Percentiles rank a stretch among this genome's conserved stretches.
Evolutionary conservation across 2,888 invertebrate species (phyloP).

Genomic region (Tethea ocularis): DNA sequence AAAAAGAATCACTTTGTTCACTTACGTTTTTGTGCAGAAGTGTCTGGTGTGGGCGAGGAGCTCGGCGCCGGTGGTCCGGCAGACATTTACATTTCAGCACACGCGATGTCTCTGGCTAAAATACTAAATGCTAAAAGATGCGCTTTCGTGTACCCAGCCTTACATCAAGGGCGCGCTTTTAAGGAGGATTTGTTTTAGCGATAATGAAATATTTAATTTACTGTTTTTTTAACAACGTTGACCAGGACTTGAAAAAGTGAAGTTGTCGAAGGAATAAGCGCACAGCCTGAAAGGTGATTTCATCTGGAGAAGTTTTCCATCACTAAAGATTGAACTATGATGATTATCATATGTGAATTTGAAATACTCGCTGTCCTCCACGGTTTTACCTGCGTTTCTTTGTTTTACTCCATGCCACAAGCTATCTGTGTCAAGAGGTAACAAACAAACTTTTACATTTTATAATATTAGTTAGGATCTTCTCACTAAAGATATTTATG

Average conservation of each 20-base stretch:
- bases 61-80: slow-evolving; percentile 42
- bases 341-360: too few species aligned
- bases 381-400: too few species aligned
- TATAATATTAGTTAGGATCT: too few species aligned
- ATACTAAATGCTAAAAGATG: slow-evolving; percentile 8
- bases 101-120: slow-evolving; percentile 34
- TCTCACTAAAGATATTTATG: too few species aligned
- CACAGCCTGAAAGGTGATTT: too few species aligned
- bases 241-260: too few species aligned
- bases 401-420: too few species aligned
- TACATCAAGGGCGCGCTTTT: slow-evolving; percentile 29
- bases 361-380: too few species aligned
- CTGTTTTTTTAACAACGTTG: not conserved
- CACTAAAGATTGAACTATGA: too few species aligned
- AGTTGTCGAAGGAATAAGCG: not conserved
- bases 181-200: slow-evolving; percentile 13
- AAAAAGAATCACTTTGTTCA: slow-evolving; percentile 3
- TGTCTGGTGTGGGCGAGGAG: slow-evolving; percentile 14
- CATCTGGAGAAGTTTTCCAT: too few species aligned
- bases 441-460: too few species aligned
- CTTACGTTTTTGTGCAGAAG: not conserved
- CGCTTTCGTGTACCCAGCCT: slow-evolving; percentile 23
- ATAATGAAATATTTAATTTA: slow-evolving; percentile 1
- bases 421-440: too few species aligned
- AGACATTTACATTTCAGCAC: slow-evolving; percentile 44